Evolutionary conservation across 2,797 vertebrate genomes (phyloP).

Genomic region (Discoglossus pictus): DNA sequence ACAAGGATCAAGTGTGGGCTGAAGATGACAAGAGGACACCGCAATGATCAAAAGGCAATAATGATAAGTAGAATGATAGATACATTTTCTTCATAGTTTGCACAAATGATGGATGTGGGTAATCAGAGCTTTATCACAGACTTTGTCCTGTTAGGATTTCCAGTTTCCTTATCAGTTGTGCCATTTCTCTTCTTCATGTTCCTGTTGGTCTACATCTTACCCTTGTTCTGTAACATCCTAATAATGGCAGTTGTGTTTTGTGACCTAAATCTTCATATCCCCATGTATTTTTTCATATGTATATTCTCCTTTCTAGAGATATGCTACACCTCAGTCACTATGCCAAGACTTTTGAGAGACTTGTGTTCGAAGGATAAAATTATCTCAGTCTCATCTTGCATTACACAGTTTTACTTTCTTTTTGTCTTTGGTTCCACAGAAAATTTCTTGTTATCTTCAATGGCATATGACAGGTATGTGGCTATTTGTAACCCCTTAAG

Average conservation of each 20-base stretch:
- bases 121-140: conserved; percentile 25
- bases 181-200: conserved; percentile 33
- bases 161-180: conserved; percentile 10
- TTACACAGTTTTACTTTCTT: conserved; percentile 54
- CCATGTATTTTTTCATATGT: conserved; percentile 55
- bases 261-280: conserved; percentile 45
- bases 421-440: conserved; percentile 53
- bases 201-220: conserved; percentile 24
- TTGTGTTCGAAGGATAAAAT: conserved; percentile 17
- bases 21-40: no score
- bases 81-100: no score
- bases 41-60: no score
- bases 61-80: no score
- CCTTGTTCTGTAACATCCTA: conserved; percentile 42
- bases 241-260: conserved; percentile 41
- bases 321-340: conserved; percentile 51
- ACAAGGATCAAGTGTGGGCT: no score
- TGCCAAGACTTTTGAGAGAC: conserved; percentile 52
- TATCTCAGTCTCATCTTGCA: conserved; percentile 43
- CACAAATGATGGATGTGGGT: conserved; percentile 6
- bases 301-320: conserved; percentile 38
- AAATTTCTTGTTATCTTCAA: conserved; percentile 51
- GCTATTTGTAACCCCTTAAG: conserved; percentile 62
- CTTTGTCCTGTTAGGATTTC: conserved; percentile 49
- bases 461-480: conserved; percentile 63